Conservation (phyloP, 1,140 invertebrate species). For the Patella vulgata region DNA sequence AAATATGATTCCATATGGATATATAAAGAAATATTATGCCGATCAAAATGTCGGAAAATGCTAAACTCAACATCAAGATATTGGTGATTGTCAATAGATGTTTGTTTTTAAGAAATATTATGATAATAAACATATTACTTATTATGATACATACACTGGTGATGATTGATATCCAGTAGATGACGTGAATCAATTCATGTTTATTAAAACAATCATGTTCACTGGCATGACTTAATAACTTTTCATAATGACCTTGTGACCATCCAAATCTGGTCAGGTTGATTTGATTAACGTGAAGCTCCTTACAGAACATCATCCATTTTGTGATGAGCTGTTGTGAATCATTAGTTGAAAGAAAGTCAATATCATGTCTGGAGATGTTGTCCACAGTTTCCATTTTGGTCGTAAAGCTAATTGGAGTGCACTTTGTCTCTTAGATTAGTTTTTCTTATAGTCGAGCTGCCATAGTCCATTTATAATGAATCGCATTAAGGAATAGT, state of each 20-base stretch:
- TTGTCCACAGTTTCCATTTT: no score
- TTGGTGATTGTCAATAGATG: conserved; percentile 20
- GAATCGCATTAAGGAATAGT: no score
- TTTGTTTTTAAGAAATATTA: conserved; percentile 10
- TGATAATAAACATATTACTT: conserved; percentile 21
- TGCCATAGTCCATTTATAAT: no score
- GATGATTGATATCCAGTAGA: conserved; percentile 31
- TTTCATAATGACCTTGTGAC: conserved; percentile 3
- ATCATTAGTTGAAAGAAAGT: conserved; percentile 3
- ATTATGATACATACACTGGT: conserved; percentile 20
- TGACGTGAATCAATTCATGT: conserved; percentile 13
- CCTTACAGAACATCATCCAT: conserved; percentile 33
- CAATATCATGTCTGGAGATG: no score
- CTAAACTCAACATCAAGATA: conserved; percentile 27
- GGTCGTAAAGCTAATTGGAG: no score
- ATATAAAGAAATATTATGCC: conserved; percentile 28
- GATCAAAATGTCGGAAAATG: conserved; percentile 28
- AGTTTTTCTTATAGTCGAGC: no score
- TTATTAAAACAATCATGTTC: conserved; percentile 25
- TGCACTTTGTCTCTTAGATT: no score
- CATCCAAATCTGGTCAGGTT: conserved; percentile 15
- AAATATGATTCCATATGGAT: conserved; percentile 24
- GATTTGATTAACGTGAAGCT: conserved; percentile 20
- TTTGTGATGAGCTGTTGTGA: conserved; percentile 3
- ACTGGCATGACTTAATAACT: conserved; percentile 12